A percentile compares a stretch with the other conserved stretches of the same genome.
Conservation (phyloP, 2,888 invertebrate genomes). For the Onthophagus sagittarius region DNA sequence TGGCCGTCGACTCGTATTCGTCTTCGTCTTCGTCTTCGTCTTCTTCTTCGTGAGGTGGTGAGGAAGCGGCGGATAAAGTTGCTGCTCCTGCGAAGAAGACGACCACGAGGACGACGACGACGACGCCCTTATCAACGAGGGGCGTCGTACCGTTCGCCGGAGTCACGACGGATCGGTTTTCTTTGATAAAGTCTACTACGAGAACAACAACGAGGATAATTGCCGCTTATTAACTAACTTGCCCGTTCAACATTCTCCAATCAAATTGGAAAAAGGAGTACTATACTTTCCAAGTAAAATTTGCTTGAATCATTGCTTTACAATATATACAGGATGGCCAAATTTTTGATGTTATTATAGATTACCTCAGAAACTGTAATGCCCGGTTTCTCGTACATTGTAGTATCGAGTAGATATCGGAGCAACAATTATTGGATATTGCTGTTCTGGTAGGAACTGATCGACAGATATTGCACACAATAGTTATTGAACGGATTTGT, state of each 20-base stretch:
- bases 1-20: conserved; percentile 15
- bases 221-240: not conserved
- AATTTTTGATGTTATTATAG: too few species aligned
- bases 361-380: too few species aligned
- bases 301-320: too few species aligned
- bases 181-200: not conserved
- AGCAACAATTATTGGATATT: too few species aligned
- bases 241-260: not conserved
- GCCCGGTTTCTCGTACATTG: too few species aligned
- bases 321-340: too few species aligned
- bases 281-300: too few species aligned
- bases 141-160: not conserved
- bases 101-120: conserved; percentile 18
- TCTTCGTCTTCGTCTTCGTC: not conserved
- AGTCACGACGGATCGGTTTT: not conserved
- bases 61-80: not conserved
- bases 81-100: conserved; percentile 13
- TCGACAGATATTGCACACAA: too few species aligned
- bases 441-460: too few species aligned
- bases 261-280: too few species aligned
- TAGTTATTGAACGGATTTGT: too few species aligned
- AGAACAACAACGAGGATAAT: not conserved
- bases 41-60: not conserved
- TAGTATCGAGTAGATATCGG: too few species aligned
- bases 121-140: not conserved